Percentiles rank a stretch among this genome's conserved stretches.
Conservation (phyloP, 2,888 invertebrate genomes). For the Nowickia ferox region DNA sequence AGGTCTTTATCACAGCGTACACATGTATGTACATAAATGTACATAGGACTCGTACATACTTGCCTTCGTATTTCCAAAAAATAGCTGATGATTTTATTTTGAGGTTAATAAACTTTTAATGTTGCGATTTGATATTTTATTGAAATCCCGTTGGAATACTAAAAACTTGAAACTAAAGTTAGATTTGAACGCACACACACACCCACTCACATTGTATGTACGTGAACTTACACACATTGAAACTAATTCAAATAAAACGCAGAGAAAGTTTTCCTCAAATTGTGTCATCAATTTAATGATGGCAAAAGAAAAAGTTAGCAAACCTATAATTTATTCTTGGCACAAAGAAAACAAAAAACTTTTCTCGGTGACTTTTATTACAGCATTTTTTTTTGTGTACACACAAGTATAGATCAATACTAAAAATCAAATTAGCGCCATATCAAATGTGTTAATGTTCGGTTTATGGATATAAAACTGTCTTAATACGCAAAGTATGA, state of each 20-base stretch:
- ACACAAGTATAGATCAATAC: constrained; percentile 38
- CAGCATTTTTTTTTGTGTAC: not conserved
- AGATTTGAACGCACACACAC: not conserved
- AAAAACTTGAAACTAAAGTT: constrained; percentile 39
- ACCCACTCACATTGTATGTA: not conserved
- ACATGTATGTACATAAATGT: not conserved
- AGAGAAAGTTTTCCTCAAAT: constrained; percentile 46
- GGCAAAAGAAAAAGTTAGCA: constrained; percentile 48
- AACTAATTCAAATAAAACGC: not conserved
- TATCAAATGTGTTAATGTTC: constrained; percentile 42
- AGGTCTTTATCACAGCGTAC: not conserved
- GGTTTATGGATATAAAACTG: constrained; percentile 18
- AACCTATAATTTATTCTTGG: constrained; percentile 56
- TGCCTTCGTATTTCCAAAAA: not conserved
- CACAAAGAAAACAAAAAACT: constrained; percentile 6
- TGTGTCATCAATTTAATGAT: constrained; percentile 63
- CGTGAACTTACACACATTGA: not conserved
- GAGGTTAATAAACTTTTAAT: constrained; percentile 61
- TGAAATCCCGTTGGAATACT: constrained; percentile 46
- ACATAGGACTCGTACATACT: not conserved
- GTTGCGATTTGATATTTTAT: constrained; percentile 39
- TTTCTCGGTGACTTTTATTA: not conserved
- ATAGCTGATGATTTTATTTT: constrained; percentile 23
- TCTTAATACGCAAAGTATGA: constrained; percentile 27
- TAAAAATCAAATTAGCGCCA: constrained; percentile 69